Conservation (phyloP, 2,797 vertebrate genomes). For the Ispidina lecontei region DNA sequence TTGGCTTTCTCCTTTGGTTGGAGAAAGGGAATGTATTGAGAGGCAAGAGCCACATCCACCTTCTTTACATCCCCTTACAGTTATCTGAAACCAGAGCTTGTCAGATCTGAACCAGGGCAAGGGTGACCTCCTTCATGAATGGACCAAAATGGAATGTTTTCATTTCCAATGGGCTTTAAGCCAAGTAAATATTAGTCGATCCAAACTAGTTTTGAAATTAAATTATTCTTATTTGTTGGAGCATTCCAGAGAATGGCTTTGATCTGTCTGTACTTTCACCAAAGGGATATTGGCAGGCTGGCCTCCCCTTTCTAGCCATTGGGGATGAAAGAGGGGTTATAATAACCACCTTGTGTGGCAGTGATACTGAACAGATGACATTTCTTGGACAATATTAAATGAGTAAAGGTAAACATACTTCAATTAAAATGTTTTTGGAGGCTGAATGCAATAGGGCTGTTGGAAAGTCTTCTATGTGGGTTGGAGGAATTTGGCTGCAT, state of each 20-base stretch:
- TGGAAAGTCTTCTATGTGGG: constrained; percentile 29
- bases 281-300: constrained; percentile 62
- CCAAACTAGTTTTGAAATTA: constrained; percentile 70
- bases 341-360: constrained; percentile 72
- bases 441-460: constrained; percentile 9
- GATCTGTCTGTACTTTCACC: constrained; percentile 66
- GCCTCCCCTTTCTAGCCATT: constrained; percentile 62
- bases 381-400: constrained; percentile 70
- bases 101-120: neutral
- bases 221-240: constrained; percentile 71
- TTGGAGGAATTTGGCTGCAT: constrained; percentile 53
- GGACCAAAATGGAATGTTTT: constrained; percentile 66
- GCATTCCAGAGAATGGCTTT: constrained; percentile 63
- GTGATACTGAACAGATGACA: constrained; percentile 76
- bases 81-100: neutral
- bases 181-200: constrained; percentile 68
- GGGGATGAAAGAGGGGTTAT: constrained; percentile 68
- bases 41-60: neutral
- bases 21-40: neutral
- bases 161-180: constrained; percentile 62
- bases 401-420: constrained; percentile 71
- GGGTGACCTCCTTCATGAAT: constrained; percentile 48
- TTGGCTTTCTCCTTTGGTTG: neutral
- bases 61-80: neutral
- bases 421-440: constrained; percentile 67